These are phyloP conservation scores for Arrhamphus sclerolepis DNA, from an alignment of 2,797 vertebrate species.

Conservation along the genomic window DNA sequence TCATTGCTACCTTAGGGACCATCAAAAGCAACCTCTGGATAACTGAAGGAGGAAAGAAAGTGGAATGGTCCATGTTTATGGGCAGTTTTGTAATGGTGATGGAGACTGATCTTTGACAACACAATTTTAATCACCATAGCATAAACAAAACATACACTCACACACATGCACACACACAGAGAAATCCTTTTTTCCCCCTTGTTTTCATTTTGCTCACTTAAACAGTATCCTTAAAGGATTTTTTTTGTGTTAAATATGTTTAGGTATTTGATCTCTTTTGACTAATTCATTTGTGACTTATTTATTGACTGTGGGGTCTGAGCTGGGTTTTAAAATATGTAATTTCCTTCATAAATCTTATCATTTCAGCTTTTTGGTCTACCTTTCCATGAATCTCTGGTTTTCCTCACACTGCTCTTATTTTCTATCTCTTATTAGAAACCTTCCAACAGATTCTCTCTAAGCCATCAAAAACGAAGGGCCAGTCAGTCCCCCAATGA, in stretches of 20 bases:
- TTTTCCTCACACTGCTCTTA: constrained; percentile 32
- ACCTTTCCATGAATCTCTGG: constrained; percentile 13
- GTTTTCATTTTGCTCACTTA: too few species aligned
- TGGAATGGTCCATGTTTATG: not conserved
- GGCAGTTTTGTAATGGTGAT: not conserved
- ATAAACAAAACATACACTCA: too few species aligned
- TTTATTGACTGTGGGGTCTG: not conserved
- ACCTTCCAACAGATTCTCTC: constrained; percentile 51
- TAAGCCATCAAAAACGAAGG: constrained; percentile 42
- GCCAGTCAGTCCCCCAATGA: constrained; percentile 51
- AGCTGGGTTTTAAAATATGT: constrained; percentile 2
- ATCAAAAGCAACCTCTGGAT: not conserved
- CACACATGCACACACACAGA: too few species aligned
- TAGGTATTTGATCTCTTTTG: not conserved
- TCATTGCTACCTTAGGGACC: not conserved
- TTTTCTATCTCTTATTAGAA: constrained; percentile 64
- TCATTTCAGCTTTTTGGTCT: constrained; percentile 10
- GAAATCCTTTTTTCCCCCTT: too few species aligned
- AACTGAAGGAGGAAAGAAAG: constrained; percentile 4
- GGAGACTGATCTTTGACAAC: too few species aligned
- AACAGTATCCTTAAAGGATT: too few species aligned
- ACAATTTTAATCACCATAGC: too few species aligned
- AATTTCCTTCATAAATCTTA: constrained; percentile 13
- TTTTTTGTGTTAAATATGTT: too few species aligned
- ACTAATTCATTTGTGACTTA: not conserved